phyloP scores from a whole-genome alignment of 2,113 vertebrate species.

The Saimiri boliviensis region DNA sequence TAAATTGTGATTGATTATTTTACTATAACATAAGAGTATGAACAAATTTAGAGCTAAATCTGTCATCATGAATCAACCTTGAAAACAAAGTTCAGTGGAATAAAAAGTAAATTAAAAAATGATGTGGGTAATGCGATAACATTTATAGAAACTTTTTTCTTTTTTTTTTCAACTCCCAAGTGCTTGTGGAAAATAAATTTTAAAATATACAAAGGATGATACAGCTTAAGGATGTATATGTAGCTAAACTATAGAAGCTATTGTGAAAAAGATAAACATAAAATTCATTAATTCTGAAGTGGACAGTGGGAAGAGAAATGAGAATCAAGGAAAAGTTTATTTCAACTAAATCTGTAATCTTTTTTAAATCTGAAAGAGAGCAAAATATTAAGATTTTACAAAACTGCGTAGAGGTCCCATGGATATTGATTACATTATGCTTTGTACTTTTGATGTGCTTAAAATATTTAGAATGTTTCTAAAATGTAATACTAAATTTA shows the following conservation, averaged over 20 bases:
- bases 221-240: background rate
- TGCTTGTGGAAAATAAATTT: background rate
- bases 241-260: constrained; percentile 24
- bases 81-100: background rate
- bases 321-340: background rate
- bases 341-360: background rate
- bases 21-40: background rate
- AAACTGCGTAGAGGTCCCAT: background rate
- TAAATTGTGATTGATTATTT: background rate
- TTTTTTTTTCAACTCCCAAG: too few relatives aligned
- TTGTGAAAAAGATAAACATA: background rate
- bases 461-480: background rate
- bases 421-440: background rate
- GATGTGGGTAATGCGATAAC: background rate
- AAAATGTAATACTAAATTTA: background rate
- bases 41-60: background rate
- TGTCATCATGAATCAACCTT: background rate
- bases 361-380: constrained; percentile 6
- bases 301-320: background rate
- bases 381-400: constrained; percentile 5
- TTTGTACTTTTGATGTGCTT: background rate
- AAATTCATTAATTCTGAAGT: background rate
- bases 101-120: background rate
- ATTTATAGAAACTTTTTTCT: background rate
- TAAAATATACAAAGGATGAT: background rate